phyloP scores from a whole-genome alignment of 1,140 invertebrate genomes.

The Meteorus sp. region DNA sequence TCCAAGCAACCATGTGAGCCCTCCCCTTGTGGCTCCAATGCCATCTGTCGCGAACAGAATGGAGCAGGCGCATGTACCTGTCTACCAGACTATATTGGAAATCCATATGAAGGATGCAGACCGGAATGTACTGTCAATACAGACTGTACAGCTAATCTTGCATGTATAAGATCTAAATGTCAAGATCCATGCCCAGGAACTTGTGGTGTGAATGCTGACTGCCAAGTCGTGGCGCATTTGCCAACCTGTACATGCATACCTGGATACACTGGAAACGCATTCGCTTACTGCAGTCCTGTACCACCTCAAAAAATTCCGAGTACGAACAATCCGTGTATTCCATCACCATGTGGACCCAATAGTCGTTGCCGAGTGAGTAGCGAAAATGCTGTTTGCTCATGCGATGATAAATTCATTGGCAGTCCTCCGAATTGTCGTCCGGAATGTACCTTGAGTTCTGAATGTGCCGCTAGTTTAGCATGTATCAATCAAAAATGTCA shows the following conservation, averaged over 20 bases:
- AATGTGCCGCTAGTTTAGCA: slow-evolving; percentile 60
- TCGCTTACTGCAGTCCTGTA: slow-evolving; percentile 62
- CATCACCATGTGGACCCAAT: slow-evolving; percentile 64
- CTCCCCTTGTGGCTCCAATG: slow-evolving; percentile 75
- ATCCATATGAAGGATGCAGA: slow-evolving; percentile 73
- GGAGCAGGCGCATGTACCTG: slow-evolving; percentile 71
- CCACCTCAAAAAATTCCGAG: slow-evolving; percentile 8
- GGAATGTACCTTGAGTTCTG: slow-evolving; percentile 63
- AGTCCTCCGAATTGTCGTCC: slow-evolving; percentile 61
- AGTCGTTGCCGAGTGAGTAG: slow-evolving; percentile 59
- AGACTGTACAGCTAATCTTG: slow-evolving; percentile 72
- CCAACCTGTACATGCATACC: slow-evolving; percentile 72
- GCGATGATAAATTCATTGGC: slow-evolving; percentile 60
- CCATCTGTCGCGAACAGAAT: slow-evolving; percentile 68
- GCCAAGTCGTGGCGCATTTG: slow-evolving; percentile 73
- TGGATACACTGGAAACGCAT: slow-evolving; percentile 77
- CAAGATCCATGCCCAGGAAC: slow-evolving; percentile 75
- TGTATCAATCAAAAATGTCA: slow-evolving; percentile 61
- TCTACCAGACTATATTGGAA: slow-evolving; percentile 69
- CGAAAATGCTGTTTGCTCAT: slow-evolving; percentile 57
- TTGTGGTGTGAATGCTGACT: slow-evolving; percentile 75
- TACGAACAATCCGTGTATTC: slow-evolving; percentile 52
- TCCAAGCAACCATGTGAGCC: slow-evolving; percentile 64
- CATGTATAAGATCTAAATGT: slow-evolving; percentile 76
- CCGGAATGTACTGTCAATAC: slow-evolving; percentile 74